Base-by-base conservation (phyloP, 30 jellyfish, hydroid and myxozoan genomes). In the Aurelia aurita region DNA sequence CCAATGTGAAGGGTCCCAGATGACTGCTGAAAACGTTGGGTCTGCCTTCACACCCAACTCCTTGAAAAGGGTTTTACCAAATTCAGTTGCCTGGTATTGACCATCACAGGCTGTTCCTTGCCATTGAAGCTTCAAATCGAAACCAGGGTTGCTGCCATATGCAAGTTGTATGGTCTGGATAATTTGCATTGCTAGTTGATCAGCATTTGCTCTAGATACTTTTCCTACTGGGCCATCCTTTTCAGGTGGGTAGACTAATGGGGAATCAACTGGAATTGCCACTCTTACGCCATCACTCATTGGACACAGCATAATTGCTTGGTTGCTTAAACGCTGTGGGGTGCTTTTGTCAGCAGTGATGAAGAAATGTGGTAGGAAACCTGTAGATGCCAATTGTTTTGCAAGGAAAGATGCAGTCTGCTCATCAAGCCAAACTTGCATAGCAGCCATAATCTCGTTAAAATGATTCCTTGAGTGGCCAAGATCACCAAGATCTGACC, bases 1-100 rank as follows among this genome's bases (percentile, higher is more conserved):
- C 78, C 76, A 57, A 46, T 74, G 87, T 10, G 87, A 53, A 11
- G 76, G 78, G 51, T 74, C 87, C 81, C 87, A 57, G 26, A 74
- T 34, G 5, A 74, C 87, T 26, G 25, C 87, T 5, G 78, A 74
- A 57, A 57, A 49, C 27, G 12, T 26, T 11, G 81, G 55, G 51
- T 74, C 87, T 14, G 23, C 27, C 11, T 6, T 53, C 7, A 71
- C 69, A 71, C 73, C 69, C 44, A 49, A 19, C 67, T 71, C 28
- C 4, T 22, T 21, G 44, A 27, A 16, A 10, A 71, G 34, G 6
- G 73, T 71, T 39, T n/a, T 43, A 4, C 34, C 43, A 27, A 71
- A 39, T 43, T 32, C 83, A 32, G 29, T 71, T 32, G 83, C 83
- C 83, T n/a, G n/a, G n/a, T n/a, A n/a, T n/a, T n/a, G n/a, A n/a